These are phyloP conservation scores for Drosophila punjabiensis DNA, from an alignment of 1,140 invertebrate species.

Conservation along the genomic window DNA sequence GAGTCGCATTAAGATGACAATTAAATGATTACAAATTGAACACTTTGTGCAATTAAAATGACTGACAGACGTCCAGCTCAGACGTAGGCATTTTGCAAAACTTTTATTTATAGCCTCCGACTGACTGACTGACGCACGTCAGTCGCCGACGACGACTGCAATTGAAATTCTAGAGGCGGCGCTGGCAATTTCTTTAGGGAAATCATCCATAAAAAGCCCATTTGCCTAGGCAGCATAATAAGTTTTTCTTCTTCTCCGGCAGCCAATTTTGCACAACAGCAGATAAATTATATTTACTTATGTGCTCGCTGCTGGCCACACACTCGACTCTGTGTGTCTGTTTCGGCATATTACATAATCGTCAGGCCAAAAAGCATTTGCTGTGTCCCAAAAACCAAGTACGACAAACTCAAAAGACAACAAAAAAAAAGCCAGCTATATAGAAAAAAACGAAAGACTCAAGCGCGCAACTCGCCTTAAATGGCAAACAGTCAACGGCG, in stretches of 20 bases:
- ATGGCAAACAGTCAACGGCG: constrained; percentile 80
- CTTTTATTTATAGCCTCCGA: constrained; percentile 44
- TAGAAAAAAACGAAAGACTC: constrained; percentile 80
- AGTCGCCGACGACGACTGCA: constrained; percentile 18
- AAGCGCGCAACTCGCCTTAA: constrained; percentile 81
- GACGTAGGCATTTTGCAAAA: constrained; percentile 50
- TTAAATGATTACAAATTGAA: constrained; percentile 79
- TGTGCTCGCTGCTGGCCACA: constrained; percentile 6
- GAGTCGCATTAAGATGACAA: constrained; percentile 69
- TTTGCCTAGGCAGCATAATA: constrained; percentile 60
- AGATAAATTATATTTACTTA: constrained; percentile 49
- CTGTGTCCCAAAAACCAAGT: constrained; percentile 49
- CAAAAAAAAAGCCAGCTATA: background rate
- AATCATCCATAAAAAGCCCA: constrained; percentile 51
- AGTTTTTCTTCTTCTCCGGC: constrained; percentile 33
- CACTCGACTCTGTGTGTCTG: constrained; percentile 14
- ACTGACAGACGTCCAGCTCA: constrained; percentile 25
- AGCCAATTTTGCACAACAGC: constrained; percentile 50
- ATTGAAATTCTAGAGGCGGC: constrained; percentile 60
- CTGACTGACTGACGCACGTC: constrained; percentile 43
- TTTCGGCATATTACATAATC: constrained; percentile 62
- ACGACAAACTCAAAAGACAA: constrained; percentile 9
- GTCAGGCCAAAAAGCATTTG: constrained; percentile 52
- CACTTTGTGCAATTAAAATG: constrained; percentile 66
- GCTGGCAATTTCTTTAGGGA: constrained; percentile 48